Base-by-base conservation (phyloP, 2,888 invertebrate genomes). In the Drosophila buzzatii region DNA sequence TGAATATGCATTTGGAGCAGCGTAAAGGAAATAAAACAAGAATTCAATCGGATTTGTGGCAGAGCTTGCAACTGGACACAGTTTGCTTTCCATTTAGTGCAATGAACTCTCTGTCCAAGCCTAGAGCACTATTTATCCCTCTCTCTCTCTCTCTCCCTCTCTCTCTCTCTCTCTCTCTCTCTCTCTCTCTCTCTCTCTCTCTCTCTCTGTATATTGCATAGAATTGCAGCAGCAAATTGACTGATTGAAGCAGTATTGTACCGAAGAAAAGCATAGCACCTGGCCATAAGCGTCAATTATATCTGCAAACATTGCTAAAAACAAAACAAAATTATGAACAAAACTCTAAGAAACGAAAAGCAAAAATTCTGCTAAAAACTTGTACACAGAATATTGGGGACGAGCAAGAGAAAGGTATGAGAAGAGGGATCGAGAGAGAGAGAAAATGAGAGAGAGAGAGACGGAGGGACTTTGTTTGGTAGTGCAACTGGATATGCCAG, bases 31-130 rank as follows among this genome's bases (percentile, higher is more conserved):
- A 81, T 80, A 82, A 86, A 90, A 82, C 79, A 79, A 80, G 80
- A 87, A 79, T 83, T 78, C 81, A 92, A 91, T 85, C 76, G 75
- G 83, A 90, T 90, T 90, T 86, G 70, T 69, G 72, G 71, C 73
- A 70, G 41, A 72, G 55, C 68, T 37, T 69, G 84, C 83, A 83
- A 82, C 83, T 81, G 84, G 86, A 88, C 70, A 70, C 68, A 59
- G 53, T 70, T 61, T 81, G 63, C 61, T 61, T 60, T 42, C 41
- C 59, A 56, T 52, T 65, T 81, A 68, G 88, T 78, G 79, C 90
- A 83, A 69, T 89, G 83, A 89, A 83, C 90, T 74, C 77, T 55
- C 20, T 42, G 16, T 45, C 44, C 27, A n/a, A 31, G 69, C 70
- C 73, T 56, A 39, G 53, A 69, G 77, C 64, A 63, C 47, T 8